Percentiles rank a stretch among this genome's conserved stretches.
Conservation (phyloP, 2,797 vertebrate species). For the Myioborus miniatus region DNA sequence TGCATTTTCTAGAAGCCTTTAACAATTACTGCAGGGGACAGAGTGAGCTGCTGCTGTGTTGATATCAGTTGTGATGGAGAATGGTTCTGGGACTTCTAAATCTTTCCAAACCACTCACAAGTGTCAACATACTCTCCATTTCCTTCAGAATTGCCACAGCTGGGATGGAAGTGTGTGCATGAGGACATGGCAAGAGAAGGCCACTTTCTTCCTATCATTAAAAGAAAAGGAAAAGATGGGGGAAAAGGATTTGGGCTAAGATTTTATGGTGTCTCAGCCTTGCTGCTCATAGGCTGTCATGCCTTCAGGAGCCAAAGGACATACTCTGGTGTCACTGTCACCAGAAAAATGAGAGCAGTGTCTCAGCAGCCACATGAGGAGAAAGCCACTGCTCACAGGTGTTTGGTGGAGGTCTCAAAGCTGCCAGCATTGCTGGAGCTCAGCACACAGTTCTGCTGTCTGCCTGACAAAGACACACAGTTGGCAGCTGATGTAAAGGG, state of each 20-base stretch:
- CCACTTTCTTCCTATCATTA: neutral
- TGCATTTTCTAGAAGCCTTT: neutral
- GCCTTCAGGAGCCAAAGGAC: neutral
- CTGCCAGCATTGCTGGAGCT: neutral
- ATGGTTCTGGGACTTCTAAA: neutral
- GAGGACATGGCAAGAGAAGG: neutral
- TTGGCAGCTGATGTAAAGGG: neutral
- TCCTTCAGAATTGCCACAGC: neutral
- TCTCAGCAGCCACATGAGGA: neutral
- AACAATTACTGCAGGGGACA: neutral
- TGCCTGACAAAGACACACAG: neutral
- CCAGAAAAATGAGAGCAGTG: neutral
- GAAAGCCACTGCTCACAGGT: neutral
- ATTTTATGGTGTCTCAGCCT: neutral
- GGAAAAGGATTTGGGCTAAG: neutral
- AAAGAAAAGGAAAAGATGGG: neutral
- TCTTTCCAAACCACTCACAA: neutral
- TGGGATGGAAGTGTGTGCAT: neutral
- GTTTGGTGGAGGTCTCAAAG: neutral
- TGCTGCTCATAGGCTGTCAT: neutral
- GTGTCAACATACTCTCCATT: neutral
- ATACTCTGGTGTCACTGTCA: neutral
- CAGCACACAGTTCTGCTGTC: neutral
- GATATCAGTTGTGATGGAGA: neutral
- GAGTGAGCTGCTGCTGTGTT: neutral